These are phyloP conservation scores for Synodontis membranacea DNA, from an alignment of 2,113 vertebrate species.

Conservation along the genomic window DNA sequence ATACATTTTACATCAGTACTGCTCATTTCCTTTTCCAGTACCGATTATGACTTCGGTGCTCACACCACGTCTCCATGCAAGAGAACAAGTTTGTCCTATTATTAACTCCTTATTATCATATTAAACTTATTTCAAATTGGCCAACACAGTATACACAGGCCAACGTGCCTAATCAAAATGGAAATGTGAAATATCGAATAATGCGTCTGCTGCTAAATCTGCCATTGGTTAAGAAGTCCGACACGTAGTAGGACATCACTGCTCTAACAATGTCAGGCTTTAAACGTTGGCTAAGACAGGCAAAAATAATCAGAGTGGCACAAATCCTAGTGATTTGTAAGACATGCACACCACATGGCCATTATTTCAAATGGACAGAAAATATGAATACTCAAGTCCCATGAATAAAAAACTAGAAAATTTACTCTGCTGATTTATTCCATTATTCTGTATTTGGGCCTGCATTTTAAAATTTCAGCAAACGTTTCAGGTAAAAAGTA, in stretches of 20 bases:
- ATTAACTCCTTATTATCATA: background rate
- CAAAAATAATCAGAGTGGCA: background rate
- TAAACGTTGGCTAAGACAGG: background rate
- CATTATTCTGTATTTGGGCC: background rate
- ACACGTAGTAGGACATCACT: background rate
- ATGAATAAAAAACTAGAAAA: background rate
- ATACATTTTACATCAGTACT: background rate
- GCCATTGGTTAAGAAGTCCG: background rate
- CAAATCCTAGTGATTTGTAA: background rate
- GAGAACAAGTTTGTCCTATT: background rate
- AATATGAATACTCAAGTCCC: background rate
- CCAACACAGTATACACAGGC: background rate
- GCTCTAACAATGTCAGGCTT: background rate
- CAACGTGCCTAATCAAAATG: background rate
- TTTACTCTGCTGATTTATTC: constrained; percentile 10
- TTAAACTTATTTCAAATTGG: background rate
- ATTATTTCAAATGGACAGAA: background rate
- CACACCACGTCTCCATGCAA: background rate
- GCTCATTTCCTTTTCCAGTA: background rate
- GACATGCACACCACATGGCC: background rate
- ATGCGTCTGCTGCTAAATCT: background rate
- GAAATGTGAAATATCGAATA: background rate
- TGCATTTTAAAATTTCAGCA: background rate
- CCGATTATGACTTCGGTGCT: background rate
- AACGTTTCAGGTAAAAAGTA: constrained; percentile 9